These are phyloP conservation scores for Pseudochirops cupreus DNA, from an alignment of 2,797 vertebrate species.

Conservation along the genomic window DNA sequence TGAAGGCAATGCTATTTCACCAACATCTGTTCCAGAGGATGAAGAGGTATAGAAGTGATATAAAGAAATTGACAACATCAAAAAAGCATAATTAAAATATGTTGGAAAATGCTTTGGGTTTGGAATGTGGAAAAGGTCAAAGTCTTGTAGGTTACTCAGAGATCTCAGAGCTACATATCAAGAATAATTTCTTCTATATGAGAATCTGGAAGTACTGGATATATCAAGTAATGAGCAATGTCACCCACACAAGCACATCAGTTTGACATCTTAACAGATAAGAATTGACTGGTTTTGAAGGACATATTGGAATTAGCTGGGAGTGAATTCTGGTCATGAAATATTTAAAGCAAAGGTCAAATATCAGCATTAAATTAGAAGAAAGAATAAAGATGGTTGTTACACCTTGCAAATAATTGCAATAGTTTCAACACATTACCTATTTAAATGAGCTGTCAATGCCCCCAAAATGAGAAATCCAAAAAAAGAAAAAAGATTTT, in stretches of 20 bases:
- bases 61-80: constrained; percentile 36
- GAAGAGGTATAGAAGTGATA: background rate
- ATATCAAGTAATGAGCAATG: background rate
- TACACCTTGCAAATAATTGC: background rate
- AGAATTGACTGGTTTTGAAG: background rate
- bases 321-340: background rate
- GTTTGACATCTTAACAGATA: background rate
- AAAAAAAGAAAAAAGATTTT: background rate
- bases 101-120: background rate
- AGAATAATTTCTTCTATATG: background rate
- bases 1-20: background rate
- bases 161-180: background rate
- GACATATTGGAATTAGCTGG: background rate
- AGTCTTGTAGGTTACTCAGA: background rate
- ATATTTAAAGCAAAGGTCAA: background rate
- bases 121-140: background rate
- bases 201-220: background rate
- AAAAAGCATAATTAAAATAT: constrained; percentile 28
- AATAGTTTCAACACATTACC: background rate
- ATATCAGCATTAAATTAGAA: background rate
- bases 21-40: background rate
- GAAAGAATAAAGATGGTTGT: background rate
- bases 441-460: background rate
- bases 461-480: background rate
- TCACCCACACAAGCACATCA: background rate